phyloP scores from a whole-genome alignment of 2,888 invertebrate genomes.

The Xanthorhoe designata region DNA sequence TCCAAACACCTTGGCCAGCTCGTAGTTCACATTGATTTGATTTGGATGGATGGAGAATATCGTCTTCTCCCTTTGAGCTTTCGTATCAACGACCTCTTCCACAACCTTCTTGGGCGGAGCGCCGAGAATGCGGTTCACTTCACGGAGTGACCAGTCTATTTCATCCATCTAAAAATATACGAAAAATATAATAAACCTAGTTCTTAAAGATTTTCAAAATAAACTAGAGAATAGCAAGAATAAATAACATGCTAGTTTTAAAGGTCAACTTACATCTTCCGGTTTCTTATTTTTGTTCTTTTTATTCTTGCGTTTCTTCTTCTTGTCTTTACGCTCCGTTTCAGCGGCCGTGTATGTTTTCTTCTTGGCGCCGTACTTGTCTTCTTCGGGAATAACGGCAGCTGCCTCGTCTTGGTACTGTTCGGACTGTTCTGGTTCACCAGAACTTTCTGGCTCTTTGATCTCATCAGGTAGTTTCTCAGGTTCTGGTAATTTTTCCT shows the following conservation, averaged over 20 bases:
- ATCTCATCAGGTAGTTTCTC: neutral
- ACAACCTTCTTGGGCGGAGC: neutral
- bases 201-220: too few species aligned
- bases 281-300: slow-evolving; percentile 19
- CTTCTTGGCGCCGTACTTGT: slow-evolving; percentile 29
- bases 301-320: slow-evolving; percentile 26
- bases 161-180: slow-evolving; percentile 61
- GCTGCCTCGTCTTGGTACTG: slow-evolving; percentile 11
- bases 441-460: neutral
- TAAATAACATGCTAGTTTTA: too few species aligned
- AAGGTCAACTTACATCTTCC: slow-evolving; percentile 7
- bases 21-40: slow-evolving; percentile 24
- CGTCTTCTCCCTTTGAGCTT: neutral
- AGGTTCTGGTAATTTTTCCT: neutral
- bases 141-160: slow-evolving; percentile 59
- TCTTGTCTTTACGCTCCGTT: slow-evolving; percentile 18
- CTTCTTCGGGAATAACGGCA: slow-evolving; percentile 23
- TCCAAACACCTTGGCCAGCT: slow-evolving; percentile 25
- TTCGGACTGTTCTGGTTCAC: neutral
- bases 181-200: neutral
- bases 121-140: slow-evolving; percentile 62
- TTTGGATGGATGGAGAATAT: slow-evolving; percentile 16
- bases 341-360: slow-evolving; percentile 10
- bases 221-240: too few species aligned
- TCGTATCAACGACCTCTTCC: neutral